These are phyloP conservation scores for Sarcophilus harrisii DNA, from an alignment of 2,797 vertebrate genomes.

Conservation along the genomic window DNA sequence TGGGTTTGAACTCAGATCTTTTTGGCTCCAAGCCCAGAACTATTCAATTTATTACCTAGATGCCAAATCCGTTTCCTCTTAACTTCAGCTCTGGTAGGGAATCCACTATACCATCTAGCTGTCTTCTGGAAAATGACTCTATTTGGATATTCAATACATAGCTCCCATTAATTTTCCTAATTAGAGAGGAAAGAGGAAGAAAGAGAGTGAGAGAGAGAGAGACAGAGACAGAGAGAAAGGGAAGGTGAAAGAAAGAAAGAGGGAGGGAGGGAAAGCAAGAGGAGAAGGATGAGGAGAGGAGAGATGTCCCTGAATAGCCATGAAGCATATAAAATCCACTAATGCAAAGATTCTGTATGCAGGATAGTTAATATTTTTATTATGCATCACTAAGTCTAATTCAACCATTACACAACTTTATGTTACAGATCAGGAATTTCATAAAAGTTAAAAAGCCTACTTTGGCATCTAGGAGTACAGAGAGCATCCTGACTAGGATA, in stretches of 20 bases:
- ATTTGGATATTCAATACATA: neutral
- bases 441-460: neutral
- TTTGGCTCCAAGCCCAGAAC: neutral
- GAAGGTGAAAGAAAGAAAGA: rapidly evolving
- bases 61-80: neutral
- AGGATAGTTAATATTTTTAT: neutral
- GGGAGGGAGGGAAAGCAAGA: too few species aligned
- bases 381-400: neutral
- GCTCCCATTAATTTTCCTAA: too few species aligned
- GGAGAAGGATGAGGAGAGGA: too few species aligned
- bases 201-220: too few species aligned
- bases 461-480: neutral
- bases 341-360: neutral
- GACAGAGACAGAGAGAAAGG: too few species aligned
- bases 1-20: neutral
- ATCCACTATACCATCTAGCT: neutral
- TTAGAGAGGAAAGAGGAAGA: too few species aligned
- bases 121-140: too few species aligned
- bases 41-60: neutral
- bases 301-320: too few species aligned
- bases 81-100: neutral
- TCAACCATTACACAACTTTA: neutral
- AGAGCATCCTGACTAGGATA: neutral
- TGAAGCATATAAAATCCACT: neutral
- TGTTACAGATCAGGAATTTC: neutral